Evolutionary conservation across 2,888 invertebrate species (phyloP), one percentile per base, ranked within the genome.

Genomic region (Latrodectus elegans): DNA sequence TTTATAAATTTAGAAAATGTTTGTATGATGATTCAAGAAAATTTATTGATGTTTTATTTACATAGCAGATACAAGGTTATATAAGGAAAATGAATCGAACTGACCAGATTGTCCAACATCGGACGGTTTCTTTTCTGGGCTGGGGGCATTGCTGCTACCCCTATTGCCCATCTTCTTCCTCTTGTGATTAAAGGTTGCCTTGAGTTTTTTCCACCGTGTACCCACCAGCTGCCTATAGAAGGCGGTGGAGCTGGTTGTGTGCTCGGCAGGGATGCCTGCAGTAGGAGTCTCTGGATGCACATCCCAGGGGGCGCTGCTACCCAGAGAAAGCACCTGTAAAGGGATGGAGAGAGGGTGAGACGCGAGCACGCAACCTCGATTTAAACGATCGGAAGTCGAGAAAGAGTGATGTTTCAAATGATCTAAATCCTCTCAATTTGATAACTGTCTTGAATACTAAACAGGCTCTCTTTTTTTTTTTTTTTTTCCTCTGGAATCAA

Each of bases 81-180:
- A 68, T 17, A 52, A 53, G 53, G 26, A 22, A 74, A 65, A 8
- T 64, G 65, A 65, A 22, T 17, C 38, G 38, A 49, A 84, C 86
- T 86, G 38, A 86, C 86, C 86, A 71, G 86, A 81, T 68, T 76
- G 64, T 77, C 76, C 74, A 52, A 67, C 14, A 26, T 67, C 73
- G 67, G 81, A 82, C 74, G 82, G 82, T 51, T 82, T 82, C 55
- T 74, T 74, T 70, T 71, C 77, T 26, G 84, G 84, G 78, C 84
- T 84, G 68, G 84, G 84, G 55, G 86, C 86, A 86, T 79, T 80
- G 52, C 84, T 74, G 76, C 68, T 84, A n/a, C 81, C 86, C 86
- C 86, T 71, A 26, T 86, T 86, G 55, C 86, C 86, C 86, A 86
- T 86, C 22, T 55, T 84, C n/a, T 11, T 60, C 51, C 12, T 51